Base-by-base conservation (phyloP, 2,888 invertebrate genomes). In the Mechanitis messenoides region DNA sequence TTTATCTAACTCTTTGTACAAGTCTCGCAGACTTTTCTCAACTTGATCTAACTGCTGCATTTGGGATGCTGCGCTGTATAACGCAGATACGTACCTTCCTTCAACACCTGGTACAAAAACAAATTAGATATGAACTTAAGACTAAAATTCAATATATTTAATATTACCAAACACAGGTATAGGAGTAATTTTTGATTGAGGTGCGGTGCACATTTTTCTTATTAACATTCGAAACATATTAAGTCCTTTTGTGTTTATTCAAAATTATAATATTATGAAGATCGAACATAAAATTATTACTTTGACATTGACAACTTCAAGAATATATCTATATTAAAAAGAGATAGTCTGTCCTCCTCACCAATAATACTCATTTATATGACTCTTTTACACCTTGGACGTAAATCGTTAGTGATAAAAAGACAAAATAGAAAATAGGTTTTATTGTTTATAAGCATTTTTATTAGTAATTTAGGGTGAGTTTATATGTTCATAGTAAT, bases 61-160 rank as follows among this genome's bases (percentile, higher is more conserved):
- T 66, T 85, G 75, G 1, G 71, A 59, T 33, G 81, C 80, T 3
- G 85, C 87, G 46, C 84, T 84, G 63, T 81, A 88, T 2, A 88
- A 67, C 1, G 87, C 86, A 3, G 81, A 65, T 3, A 86, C 86
- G 55, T 87, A 88, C 1, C 84, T 78, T 0, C 87, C 87, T 73
- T 84, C 84, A 33, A 84, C 69, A 53, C 87, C 87, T 85, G 56
- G 31, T 54, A 31, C 3, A 58, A 12, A 11, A 7, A 38, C 28
- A 28, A 5, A 42, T 11, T 45, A 56, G 3, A 56, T 38, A 56
- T 2, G 3, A 56, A 45, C n/a, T 45, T 31, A 7, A 9, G 12
- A 56, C 5, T 20, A 53, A 20, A 35, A 50, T 11, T 50, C 28
- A 50, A 50, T 53, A 33, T 9, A 33, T n/a, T 9, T 35, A 28